phyloP scores from a whole-genome alignment of 2,113 vertebrate species.

The Gnathonemus echidnorhynchus region DNA sequence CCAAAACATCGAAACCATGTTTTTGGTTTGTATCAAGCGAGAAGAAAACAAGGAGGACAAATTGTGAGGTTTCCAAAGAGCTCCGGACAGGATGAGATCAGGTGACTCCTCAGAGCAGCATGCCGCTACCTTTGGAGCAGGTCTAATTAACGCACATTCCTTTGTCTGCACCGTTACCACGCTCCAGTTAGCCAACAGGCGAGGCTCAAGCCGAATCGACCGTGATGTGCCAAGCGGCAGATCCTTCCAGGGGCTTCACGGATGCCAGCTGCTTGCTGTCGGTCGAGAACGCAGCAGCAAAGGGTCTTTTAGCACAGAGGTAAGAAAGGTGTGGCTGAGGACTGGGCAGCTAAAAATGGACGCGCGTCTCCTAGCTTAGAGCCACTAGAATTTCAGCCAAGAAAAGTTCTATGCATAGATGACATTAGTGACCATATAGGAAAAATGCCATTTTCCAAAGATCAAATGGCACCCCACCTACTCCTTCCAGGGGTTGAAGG shows the following conservation, averaged over 20 bases:
- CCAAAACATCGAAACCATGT: neutral
- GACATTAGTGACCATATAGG: neutral
- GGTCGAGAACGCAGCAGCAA: neutral
- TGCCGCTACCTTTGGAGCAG: neutral
- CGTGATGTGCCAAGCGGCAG: neutral
- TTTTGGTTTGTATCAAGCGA: neutral
- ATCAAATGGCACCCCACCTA: neutral
- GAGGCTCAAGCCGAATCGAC: neutral
- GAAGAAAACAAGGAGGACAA: neutral
- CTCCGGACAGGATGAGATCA: neutral
- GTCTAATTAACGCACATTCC: conserved; percentile 1
- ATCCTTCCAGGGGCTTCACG: neutral
- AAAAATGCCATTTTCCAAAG: neutral
- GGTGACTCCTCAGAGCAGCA: neutral
- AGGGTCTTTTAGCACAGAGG: neutral
- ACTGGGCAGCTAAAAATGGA: neutral
- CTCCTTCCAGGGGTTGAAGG: neutral
- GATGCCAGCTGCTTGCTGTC: neutral
- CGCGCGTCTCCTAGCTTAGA: neutral
- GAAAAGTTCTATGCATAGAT: neutral
- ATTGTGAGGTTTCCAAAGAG: neutral
- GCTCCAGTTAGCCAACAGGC: conserved; percentile 6
- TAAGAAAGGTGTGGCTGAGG: neutral
- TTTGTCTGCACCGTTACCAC: neutral
- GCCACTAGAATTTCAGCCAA: neutral